These are phyloP conservation scores for Discoglossus pictus DNA, from an alignment of 2,797 vertebrate genomes.

Conservation along the genomic window DNA sequence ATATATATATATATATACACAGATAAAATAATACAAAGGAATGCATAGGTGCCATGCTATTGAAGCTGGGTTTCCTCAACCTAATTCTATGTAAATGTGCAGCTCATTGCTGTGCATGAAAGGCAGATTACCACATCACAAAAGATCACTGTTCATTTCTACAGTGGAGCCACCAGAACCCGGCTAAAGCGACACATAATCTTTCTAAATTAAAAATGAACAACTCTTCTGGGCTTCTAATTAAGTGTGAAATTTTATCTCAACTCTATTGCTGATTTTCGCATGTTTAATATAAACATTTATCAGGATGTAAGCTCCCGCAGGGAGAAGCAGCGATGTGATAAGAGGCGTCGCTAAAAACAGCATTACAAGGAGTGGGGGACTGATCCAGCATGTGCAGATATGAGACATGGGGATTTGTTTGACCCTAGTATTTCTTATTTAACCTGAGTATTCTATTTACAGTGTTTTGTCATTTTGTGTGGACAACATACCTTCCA, in stretches of 20 bases:
- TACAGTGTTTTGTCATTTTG: too few species aligned
- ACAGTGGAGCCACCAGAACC: constrained; percentile 37
- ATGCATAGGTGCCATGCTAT: neutral
- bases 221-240: constrained; percentile 52
- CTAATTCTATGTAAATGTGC: constrained; percentile 40
- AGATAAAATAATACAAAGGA: too few species aligned
- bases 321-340: constrained; percentile 39
- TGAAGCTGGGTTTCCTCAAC: constrained; percentile 12
- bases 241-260: constrained; percentile 52
- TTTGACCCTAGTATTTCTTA: neutral
- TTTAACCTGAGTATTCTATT: neutral
- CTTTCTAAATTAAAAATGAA: constrained; percentile 53
- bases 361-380: neutral
- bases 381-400: constrained; percentile 10
- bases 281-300: constrained; percentile 52
- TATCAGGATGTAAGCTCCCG: constrained; percentile 47
- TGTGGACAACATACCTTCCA: too few species aligned
- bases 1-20: too few species aligned
- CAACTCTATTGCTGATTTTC: constrained; percentile 46
- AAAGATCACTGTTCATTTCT: constrained; percentile 49
- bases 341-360: neutral
- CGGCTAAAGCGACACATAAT: constrained; percentile 44
- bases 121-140: constrained; percentile 44
- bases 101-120: constrained; percentile 12
- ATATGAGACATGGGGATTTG: neutral